phyloP scores from a whole-genome alignment of 2,113 vertebrate genomes.

The Rallus limicola region DNA sequence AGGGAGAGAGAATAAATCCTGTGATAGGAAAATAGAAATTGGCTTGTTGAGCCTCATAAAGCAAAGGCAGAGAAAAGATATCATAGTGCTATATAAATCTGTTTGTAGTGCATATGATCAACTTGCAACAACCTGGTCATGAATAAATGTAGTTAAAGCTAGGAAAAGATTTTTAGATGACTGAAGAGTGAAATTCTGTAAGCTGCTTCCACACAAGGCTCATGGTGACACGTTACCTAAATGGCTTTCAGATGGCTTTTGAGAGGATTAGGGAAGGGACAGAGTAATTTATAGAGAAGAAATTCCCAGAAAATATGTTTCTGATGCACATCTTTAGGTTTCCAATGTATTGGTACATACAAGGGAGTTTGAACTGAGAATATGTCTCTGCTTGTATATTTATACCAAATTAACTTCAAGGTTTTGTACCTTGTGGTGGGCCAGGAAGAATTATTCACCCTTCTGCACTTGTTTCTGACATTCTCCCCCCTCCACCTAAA shows the following conservation, averaged over 20 bases:
- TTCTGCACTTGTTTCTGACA: not conserved
- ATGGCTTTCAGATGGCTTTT: conserved; percentile 22
- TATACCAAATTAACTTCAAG: not conserved
- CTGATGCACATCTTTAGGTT: not conserved
- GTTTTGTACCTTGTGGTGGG: not conserved
- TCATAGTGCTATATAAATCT: not conserved
- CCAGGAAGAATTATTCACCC: not conserved
- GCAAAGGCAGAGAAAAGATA: not conserved
- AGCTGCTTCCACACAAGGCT: not conserved
- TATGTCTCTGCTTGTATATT: not conserved
- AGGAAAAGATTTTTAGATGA: not conserved
- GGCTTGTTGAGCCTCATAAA: not conserved
- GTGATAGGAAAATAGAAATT: not conserved
- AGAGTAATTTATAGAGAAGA: not conserved
- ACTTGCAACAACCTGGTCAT: not conserved
- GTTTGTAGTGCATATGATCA: not conserved
- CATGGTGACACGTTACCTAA: not conserved
- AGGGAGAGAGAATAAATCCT: not conserved
- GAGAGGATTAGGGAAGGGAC: not conserved
- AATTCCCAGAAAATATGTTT: not conserved
- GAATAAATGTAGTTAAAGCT: not conserved
- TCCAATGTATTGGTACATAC: not conserved
- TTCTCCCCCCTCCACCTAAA: not conserved
- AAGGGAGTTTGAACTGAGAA: not conserved
- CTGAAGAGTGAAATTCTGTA: conserved; percentile 6